Percentiles rank a stretch among this genome's conserved stretches.
Evolutionary conservation across 2,888 invertebrate genomes (phyloP).

Genomic region (Aporophyla nigra): DNA sequence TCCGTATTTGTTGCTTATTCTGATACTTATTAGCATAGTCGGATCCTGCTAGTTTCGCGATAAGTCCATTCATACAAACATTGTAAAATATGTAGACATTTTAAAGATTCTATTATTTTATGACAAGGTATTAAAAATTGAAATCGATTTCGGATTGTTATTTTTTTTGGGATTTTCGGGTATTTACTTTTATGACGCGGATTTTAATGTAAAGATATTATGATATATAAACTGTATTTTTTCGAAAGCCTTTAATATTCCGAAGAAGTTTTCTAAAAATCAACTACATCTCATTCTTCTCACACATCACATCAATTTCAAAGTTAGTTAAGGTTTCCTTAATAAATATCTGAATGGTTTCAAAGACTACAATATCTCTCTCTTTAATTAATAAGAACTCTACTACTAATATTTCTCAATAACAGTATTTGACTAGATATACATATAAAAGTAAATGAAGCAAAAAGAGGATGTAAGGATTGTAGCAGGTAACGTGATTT

Average conservation of each 20-base stretch:
- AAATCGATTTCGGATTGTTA: too few species aligned
- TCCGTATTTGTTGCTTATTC: conserved; percentile 37
- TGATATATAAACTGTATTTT: too few species aligned
- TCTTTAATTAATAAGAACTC: neutral
- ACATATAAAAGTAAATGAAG: too few species aligned
- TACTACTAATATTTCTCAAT: neutral
- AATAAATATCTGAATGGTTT: neutral
- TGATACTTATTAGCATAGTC: conserved; percentile 27
- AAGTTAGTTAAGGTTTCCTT: neutral
- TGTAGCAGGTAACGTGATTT: neutral
- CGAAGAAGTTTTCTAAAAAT: neutral
- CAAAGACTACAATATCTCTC: too few species aligned
- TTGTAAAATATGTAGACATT: neutral
- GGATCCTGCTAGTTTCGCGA: conserved; percentile 11
- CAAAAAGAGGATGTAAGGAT: neutral
- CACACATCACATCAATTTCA: neutral
- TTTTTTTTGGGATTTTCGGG: neutral
- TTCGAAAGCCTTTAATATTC: too few species aligned
- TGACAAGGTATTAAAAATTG: neutral
- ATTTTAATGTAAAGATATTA: neutral
- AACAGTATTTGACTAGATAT: neutral
- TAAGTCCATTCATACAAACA: neutral
- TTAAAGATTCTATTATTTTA: neutral
- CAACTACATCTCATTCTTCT: neutral
- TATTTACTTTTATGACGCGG: neutral